phyloP scores from a whole-genome alignment of 64 coral and sea anemone genomes.

The Platygyra sinensis region DNA sequence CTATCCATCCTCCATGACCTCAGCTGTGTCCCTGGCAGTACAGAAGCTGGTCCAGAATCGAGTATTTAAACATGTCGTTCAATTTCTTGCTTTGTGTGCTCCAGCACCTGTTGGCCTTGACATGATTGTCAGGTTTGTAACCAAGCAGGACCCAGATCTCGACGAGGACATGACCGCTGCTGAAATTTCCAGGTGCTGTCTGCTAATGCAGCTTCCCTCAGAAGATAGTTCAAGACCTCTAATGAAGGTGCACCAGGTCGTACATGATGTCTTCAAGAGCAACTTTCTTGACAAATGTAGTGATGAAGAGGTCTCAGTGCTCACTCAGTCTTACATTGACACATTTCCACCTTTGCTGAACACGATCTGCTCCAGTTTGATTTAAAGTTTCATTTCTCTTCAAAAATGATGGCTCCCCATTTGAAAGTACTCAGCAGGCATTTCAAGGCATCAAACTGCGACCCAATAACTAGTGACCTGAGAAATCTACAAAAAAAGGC shows the following conservation, averaged over 20 bases:
- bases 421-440: background rate
- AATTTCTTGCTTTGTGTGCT: background rate
- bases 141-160: background rate
- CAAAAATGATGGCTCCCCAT: conserved; percentile 9
- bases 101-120: conserved; percentile 4
- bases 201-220: background rate
- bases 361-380: background rate
- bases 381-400: background rate
- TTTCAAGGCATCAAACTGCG: background rate
- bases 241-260: conserved; percentile 1
- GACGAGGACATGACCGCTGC: background rate
- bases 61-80: background rate
- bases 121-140: conserved; percentile 8
- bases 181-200: conserved; percentile 4
- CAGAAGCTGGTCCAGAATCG: background rate
- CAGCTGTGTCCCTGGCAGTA: background rate
- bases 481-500: background rate
- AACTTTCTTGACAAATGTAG: background rate
- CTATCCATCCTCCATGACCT: background rate
- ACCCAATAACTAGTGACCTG: background rate
- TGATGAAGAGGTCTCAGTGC: background rate
- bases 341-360: background rate
- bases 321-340: background rate
- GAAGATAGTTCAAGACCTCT: background rate
- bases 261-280: background rate